Evolutionary conservation across 2,797 vertebrate genomes (phyloP).

Genomic region (Anguilla obscura): DNA sequence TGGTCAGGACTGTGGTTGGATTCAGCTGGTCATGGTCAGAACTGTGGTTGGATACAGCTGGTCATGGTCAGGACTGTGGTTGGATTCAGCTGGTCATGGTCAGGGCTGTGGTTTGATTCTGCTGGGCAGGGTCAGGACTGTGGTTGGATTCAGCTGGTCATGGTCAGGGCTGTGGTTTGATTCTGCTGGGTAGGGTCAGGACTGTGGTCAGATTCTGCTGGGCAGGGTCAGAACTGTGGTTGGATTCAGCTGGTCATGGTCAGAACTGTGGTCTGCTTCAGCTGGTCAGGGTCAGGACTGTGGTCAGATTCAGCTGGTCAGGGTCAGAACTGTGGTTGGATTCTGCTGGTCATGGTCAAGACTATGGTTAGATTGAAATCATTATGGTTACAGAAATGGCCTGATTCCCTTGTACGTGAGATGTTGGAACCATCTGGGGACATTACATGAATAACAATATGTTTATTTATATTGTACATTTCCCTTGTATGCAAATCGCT

Average conservation of each 20-base stretch:
- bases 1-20: not conserved
- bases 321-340: not conserved
- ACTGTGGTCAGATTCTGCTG: too few relatives aligned
- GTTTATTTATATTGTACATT: not conserved
- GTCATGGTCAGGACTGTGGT: not conserved
- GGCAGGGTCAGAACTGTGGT: too few relatives aligned
- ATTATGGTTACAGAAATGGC: too few relatives aligned
- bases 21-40: not conserved
- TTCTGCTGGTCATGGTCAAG: not conserved
- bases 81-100: too few relatives aligned
- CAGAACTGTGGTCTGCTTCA: too few relatives aligned
- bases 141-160: too few relatives aligned
- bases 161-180: too few relatives aligned
- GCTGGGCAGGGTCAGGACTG: too few relatives aligned
- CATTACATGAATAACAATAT: not conserved
- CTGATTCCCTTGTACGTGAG: not conserved
- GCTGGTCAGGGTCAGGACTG: not conserved
- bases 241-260: too few relatives aligned
- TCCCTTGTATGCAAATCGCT: not conserved
- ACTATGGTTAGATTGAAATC: too few relatives aligned
- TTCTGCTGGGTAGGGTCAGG: too few relatives aligned
- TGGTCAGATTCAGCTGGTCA: not conserved
- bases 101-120: too few relatives aligned
- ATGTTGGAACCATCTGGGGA: not conserved
- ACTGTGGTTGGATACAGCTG: not conserved